Base-by-base conservation (phyloP, 1,140 invertebrate genomes). In the Arion vulgaris region DNA sequence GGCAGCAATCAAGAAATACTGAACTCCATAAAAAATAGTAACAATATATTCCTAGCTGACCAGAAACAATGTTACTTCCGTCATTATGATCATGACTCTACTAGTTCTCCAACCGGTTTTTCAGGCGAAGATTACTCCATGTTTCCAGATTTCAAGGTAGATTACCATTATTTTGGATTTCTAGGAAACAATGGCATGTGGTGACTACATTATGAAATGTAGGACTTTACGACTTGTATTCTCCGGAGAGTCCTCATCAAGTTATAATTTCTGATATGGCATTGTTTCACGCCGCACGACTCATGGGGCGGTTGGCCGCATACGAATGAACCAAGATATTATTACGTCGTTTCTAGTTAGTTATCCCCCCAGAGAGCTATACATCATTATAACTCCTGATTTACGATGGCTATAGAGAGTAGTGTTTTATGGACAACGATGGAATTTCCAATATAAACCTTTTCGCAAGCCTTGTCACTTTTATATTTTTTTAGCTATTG, bases 111-210 rank as follows among this genome's bases (percentile, higher is more conserved):
- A 69, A 28, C 32, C 68, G 4, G 15, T 23, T 38, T 38, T 28
- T 23, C 68, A n/a, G 26, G 32, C 62, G 1, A 36, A 45, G 41
- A 45, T 4, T 69, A 7, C 68, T 9, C 68, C 9, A 69, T 74
- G 39, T 45, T 32, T 49, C 39, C 36, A 9, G n/a, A 36, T 49
- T 74, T 49, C 4, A 53, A 53, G 45, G 39, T n/a, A 77, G 74
- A 77, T 73, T 38, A 73, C 11, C 71, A 73, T 73, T 73, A 73
- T 73, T 73, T 73, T 11, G 34, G 71, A 73, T 73, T 38, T 73
- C 71, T 73, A 5, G 13, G 39, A n/a, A 28, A 73, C 71, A 73
- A 73, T 73, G 71, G 71, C 71, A 73, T 73, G 34, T n/a, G 38
- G 71, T 45, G 26, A 26, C 26, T 38, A 9, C 11, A 41, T 7